Evolutionary conservation across 2,888 invertebrate genomes (phyloP).

Genomic region (Deilephila elpenor): DNA sequence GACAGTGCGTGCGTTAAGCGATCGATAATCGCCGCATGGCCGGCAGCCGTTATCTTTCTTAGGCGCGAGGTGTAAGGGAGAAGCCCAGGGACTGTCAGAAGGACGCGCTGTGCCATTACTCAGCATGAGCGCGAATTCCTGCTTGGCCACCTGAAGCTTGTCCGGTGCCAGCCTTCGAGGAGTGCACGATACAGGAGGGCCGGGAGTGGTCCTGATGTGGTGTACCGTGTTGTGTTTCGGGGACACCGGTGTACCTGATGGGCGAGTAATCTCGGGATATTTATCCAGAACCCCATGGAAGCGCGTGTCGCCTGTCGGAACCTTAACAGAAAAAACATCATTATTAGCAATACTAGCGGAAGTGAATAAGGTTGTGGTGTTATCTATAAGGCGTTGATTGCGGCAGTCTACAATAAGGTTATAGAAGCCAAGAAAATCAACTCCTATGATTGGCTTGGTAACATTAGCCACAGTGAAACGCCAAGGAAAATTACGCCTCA

Average conservation of each 20-base stretch:
- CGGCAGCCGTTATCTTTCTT: slow-evolving; percentile 28
- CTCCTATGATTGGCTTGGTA: slow-evolving; percentile 31
- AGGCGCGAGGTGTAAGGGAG: slow-evolving; percentile 21
- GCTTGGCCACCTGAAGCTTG: slow-evolving; percentile 29
- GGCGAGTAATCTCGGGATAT: slow-evolving; percentile 32
- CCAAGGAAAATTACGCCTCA: slow-evolving; percentile 29
- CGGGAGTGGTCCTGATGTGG: slow-evolving; percentile 33
- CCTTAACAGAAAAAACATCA: no score
- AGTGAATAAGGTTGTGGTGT: neutral
- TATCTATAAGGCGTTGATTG: slow-evolving; percentile 14
- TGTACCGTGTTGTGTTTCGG: slow-evolving; percentile 30
- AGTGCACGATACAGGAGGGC: slow-evolving; percentile 33
- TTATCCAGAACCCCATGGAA: slow-evolving; percentile 28
- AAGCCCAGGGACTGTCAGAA: slow-evolving; percentile 17
- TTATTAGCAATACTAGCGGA: no score
- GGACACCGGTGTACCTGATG: slow-evolving; percentile 26
- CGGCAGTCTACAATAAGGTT: slow-evolving; percentile 25
- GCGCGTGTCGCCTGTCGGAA: neutral
- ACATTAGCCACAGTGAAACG: slow-evolving; percentile 30
- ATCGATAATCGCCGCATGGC: slow-evolving; percentile 5
- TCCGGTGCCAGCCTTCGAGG: slow-evolving; percentile 31
- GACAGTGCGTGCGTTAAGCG: neutral
- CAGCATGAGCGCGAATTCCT: slow-evolving; percentile 29
- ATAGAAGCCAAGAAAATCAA: slow-evolving; percentile 29
- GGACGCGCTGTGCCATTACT: slow-evolving; percentile 12